phyloP scores from a whole-genome alignment of 2,113 vertebrate species.

The Pollachius pollachius region DNA sequence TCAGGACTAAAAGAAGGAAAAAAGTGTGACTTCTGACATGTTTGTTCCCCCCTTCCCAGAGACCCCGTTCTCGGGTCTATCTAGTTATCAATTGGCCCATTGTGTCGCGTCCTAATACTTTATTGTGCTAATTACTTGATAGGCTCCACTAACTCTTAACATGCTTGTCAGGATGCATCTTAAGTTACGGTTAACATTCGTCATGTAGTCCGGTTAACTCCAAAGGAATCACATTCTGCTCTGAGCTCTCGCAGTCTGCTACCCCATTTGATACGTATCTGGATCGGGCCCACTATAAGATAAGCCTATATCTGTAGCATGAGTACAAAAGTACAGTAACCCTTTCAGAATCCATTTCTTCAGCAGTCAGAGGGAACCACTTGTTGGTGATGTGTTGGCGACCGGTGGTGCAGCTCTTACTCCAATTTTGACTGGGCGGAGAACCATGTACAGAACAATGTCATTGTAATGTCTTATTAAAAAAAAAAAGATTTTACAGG shows the following conservation, averaged over 20 bases:
- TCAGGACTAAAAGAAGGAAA: slow-evolving; percentile 36
- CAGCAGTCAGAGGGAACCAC: slow-evolving; percentile 64
- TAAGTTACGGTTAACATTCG: slow-evolving; percentile 48
- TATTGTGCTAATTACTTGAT: slow-evolving; percentile 60
- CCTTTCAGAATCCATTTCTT: slow-evolving; percentile 62
- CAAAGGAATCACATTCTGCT: slow-evolving; percentile 70
- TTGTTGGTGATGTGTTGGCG: slow-evolving; percentile 58
- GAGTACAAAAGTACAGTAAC: slow-evolving; percentile 68
- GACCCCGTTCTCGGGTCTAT: slow-evolving; percentile 47
- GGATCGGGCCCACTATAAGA: slow-evolving; percentile 65
- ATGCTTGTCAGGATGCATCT: slow-evolving; percentile 64
- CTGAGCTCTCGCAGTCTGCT: slow-evolving; percentile 58
- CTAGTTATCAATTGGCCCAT: slow-evolving; percentile 59
- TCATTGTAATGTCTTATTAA: slow-evolving; percentile 83
- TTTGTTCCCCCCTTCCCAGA: slow-evolving; percentile 36
- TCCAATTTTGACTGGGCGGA: slow-evolving; percentile 67
- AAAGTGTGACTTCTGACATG: slow-evolving; percentile 24
- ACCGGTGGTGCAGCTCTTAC: slow-evolving; percentile 64
- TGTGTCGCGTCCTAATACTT: slow-evolving; percentile 61
- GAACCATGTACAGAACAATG: slow-evolving; percentile 77
- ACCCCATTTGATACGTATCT: slow-evolving; percentile 61
- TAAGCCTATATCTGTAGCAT: slow-evolving; percentile 75
- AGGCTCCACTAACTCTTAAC: slow-evolving; percentile 58
- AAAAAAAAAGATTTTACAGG: slow-evolving; percentile 74
- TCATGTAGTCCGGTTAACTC: slow-evolving; percentile 44